Percentiles rank a stretch among this genome's conserved stretches.
phyloP scores from a whole-genome alignment of 2,797 vertebrate species.

The Pantherophis vulpinus region DNA sequence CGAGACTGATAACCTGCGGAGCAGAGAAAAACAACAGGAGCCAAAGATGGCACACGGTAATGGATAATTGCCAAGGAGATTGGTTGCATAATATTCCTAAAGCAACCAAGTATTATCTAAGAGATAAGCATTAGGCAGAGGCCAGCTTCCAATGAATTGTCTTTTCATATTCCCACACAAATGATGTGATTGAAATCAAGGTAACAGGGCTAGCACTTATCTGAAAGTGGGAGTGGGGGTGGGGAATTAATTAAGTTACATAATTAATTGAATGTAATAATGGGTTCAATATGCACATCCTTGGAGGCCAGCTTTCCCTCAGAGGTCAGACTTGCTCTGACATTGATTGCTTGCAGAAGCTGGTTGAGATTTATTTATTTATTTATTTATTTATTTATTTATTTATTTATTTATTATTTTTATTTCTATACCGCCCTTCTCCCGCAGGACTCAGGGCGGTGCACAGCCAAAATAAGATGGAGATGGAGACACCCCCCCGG shows the following conservation, averaged over 20 bases:
- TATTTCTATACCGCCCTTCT: no score
- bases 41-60: not conserved
- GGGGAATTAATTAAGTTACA: not conserved
- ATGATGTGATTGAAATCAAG: not conserved
- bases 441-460: no score
- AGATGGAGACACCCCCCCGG: not conserved
- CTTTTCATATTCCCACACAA: not conserved
- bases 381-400: no score
- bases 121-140: not conserved
- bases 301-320: not conserved
- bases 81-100: conserved; percentile 3
- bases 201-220: not conserved
- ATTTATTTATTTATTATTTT: no score
- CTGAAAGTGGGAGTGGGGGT: not conserved
- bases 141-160: fast-evolving
- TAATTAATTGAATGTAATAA: not conserved
- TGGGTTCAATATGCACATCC: not conserved
- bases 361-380: not conserved
- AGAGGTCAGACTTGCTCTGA: not conserved
- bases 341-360: not conserved
- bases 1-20: conserved; percentile 87
- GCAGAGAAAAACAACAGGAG: conserved; percentile 11
- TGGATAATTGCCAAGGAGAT: not conserved
- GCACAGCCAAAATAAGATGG: no score
- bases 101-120: not conserved